Evolutionary conservation across 2,797 vertebrate species (phyloP).

Genomic region (Syncerus caffer): DNA sequence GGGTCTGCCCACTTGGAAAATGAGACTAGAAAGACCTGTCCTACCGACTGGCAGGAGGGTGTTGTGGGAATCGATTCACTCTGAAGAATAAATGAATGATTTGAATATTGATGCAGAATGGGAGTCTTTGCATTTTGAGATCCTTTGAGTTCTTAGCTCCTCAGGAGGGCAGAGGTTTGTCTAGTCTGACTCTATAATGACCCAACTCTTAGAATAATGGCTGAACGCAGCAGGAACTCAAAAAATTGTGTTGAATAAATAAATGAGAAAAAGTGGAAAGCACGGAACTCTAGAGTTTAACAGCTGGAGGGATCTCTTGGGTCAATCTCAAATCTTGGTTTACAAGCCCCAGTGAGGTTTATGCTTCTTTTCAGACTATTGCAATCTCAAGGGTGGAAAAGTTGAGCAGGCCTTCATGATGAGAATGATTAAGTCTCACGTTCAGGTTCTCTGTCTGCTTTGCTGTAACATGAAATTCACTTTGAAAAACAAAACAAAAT

Average conservation of each 20-base stretch:
- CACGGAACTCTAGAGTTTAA: neutral
- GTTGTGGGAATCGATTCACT: neutral
- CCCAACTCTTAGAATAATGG: neutral
- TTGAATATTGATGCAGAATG: neutral
- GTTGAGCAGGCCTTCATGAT: neutral
- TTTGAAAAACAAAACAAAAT: neutral
- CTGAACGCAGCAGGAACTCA: neutral
- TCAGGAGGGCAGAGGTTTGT: neutral
- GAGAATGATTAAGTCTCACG: neutral
- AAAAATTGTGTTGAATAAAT: neutral
- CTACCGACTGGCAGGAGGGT: neutral
- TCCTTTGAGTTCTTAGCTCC: neutral
- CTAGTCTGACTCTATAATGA: neutral
- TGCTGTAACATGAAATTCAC: conserved; percentile 34
- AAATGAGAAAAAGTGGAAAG: neutral
- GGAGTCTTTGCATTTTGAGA: neutral
- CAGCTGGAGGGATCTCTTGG: neutral
- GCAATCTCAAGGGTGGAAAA: neutral
- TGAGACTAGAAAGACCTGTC: neutral
- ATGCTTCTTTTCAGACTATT: neutral
- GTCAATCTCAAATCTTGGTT: neutral
- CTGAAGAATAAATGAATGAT: neutral
- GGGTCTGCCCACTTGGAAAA: neutral
- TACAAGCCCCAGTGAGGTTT: neutral
- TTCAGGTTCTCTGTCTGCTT: neutral